Conservation (phyloP, 2,797 vertebrate species). For the Poeciliopsis turneri region DNA sequence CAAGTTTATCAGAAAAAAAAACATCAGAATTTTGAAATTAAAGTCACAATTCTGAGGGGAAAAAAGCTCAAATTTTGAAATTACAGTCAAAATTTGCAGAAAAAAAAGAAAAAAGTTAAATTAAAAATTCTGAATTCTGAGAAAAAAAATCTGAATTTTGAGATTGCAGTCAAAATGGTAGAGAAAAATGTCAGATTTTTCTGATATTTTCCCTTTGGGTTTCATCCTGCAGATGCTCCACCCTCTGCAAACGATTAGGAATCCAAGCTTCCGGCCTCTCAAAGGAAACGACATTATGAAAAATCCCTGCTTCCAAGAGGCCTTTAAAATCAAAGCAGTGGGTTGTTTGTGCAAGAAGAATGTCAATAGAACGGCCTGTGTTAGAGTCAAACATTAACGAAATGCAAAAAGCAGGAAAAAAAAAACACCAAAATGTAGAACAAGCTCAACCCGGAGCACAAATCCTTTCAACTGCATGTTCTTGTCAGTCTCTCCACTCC, state of each 20-base stretch:
- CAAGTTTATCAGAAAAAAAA: background rate
- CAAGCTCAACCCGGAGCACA: background rate
- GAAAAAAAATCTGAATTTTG: too few species aligned
- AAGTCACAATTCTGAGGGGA: too few species aligned
- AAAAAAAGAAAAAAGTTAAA: too few species aligned
- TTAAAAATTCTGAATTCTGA: too few species aligned
- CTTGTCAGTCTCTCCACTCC: conserved; percentile 55
- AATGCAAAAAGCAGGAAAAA: background rate
- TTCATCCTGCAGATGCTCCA: background rate
- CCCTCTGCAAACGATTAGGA: too few species aligned
- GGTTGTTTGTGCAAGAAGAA: background rate
- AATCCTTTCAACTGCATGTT: conserved; percentile 25
- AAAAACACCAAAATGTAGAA: background rate
- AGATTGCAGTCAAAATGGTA: too few species aligned
- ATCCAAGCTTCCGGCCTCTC: background rate
- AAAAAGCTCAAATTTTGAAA: too few species aligned
- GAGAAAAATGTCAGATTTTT: too few species aligned
- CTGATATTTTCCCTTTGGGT: too few species aligned
- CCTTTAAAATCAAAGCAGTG: background rate
- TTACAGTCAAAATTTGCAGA: too few species aligned
- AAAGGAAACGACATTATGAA: background rate
- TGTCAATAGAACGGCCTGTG: background rate
- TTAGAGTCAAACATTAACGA: conserved; percentile 1
- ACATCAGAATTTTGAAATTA: too few species aligned
- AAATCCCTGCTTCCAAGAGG: background rate